Evolutionary conservation across 2,888 invertebrate species (phyloP).

Genomic region (Anarsia innoxiella): DNA sequence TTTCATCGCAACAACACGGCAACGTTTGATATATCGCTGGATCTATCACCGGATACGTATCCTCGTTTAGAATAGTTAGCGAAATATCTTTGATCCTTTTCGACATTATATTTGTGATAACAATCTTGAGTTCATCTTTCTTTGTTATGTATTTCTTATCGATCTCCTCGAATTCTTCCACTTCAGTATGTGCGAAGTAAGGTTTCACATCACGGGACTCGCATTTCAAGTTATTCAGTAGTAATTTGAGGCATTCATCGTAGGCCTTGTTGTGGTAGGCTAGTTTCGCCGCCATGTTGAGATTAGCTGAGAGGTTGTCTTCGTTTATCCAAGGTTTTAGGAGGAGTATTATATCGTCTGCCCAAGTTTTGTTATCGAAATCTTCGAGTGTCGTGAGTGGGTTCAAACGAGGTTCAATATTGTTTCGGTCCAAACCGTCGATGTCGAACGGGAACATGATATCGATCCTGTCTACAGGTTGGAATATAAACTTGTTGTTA

Average conservation of each 20-base stretch:
- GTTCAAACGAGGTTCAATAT: slow-evolving; percentile 43
- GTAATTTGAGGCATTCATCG: slow-evolving; percentile 45
- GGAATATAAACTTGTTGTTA: slow-evolving; percentile 56
- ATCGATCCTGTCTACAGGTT: slow-evolving; percentile 53
- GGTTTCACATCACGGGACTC: slow-evolving; percentile 27
- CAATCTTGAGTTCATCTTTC: slow-evolving; percentile 44
- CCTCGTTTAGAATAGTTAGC: slow-evolving; percentile 54
- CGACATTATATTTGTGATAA: slow-evolving; percentile 48
- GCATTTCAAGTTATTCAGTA: slow-evolving; percentile 45
- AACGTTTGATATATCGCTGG: slow-evolving; percentile 34
- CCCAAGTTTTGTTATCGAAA: slow-evolving; percentile 57
- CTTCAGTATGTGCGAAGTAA: slow-evolving; percentile 43
- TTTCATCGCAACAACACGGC: slow-evolving; percentile 59
- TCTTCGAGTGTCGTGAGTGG: slow-evolving; percentile 46
- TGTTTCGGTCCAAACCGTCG: slow-evolving; percentile 40
- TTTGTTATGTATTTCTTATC: slow-evolving; percentile 22
- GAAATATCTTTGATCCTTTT: slow-evolving; percentile 61
- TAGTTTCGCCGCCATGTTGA: slow-evolving; percentile 59
- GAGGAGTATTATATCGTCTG: slow-evolving; percentile 49
- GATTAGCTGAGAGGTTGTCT: slow-evolving; percentile 37
- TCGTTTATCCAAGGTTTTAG: slow-evolving; percentile 55
- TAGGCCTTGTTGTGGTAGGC: slow-evolving; percentile 51
- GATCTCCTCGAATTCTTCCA: slow-evolving; percentile 17
- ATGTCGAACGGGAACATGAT: slow-evolving; percentile 59
- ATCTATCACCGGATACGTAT: slow-evolving; percentile 44